Conservation (phyloP, 1,140 invertebrate genomes). For the Hylyphantes graminicola region DNA sequence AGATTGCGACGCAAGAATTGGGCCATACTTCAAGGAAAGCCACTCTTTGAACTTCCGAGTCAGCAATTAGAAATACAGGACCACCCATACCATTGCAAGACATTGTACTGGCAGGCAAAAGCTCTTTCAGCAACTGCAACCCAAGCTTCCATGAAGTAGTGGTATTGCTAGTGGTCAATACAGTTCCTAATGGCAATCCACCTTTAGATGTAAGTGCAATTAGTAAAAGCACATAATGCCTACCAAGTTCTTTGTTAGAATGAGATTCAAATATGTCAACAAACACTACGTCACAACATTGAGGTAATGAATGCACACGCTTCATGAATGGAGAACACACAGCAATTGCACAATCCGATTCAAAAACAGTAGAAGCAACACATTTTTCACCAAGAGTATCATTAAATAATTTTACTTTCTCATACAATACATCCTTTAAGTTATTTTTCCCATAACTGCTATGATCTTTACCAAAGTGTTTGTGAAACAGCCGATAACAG, state of each 20-base stretch:
- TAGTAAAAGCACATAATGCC: conserved; percentile 39
- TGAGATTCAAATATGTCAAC: conserved; percentile 28
- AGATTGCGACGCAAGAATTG: conserved; percentile 17
- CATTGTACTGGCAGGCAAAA: conserved; percentile 35
- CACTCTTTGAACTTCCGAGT: conserved; percentile 11
- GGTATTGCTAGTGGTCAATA: conserved; percentile 24
- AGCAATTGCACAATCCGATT: conserved; percentile 26
- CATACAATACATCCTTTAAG: not conserved
- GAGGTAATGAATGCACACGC: conserved; percentile 14
- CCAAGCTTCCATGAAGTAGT: not conserved
- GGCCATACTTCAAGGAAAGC: conserved; percentile 17
- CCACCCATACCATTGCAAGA: conserved; percentile 1
- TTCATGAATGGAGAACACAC: conserved; percentile 36
- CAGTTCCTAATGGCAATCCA: conserved; percentile 15
- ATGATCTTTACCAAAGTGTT: conserved; percentile 45
- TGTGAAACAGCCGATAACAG: conserved; percentile 38
- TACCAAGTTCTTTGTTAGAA: conserved; percentile 31
- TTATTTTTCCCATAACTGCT: conserved; percentile 20
- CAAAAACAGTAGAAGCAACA: not conserved
- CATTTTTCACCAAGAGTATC: conserved; percentile 12
- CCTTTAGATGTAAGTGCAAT: conserved; percentile 22
- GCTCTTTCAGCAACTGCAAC: conserved; percentile 29
- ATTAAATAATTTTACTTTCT: conserved; percentile 30
- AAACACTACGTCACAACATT: conserved; percentile 13
- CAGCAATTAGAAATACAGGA: conserved; percentile 28